A percentile compares a stretch with the other conserved stretches of the same genome.
These are phyloP conservation scores for Chromoteleia sp. DNA, from an alignment of 2,888 invertebrate genomes.

Conservation along the genomic window DNA sequence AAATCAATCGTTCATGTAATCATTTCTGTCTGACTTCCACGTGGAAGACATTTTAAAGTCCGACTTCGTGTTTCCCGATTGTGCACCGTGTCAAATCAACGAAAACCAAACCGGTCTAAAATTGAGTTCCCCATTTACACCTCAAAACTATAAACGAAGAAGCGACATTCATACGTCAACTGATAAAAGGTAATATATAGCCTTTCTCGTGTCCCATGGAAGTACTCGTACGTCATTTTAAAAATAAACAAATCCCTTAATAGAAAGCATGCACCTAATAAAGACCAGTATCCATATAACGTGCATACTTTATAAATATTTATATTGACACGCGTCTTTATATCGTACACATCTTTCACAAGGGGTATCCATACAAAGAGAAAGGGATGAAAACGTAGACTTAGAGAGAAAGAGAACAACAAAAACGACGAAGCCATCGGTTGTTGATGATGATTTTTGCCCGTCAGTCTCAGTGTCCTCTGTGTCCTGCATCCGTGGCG, in stretches of 20 bases:
- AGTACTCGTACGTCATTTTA: conserved; percentile 32
- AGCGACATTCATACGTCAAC: conserved; percentile 60
- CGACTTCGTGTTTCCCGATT: conserved; percentile 16
- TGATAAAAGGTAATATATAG: conserved; percentile 53
- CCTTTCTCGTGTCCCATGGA: conserved; percentile 55
- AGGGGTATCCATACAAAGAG: conserved; percentile 9
- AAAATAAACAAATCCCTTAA: conserved; percentile 15
- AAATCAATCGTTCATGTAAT: conserved; percentile 11
- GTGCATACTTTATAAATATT: conserved; percentile 27
- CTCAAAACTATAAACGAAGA: conserved; percentile 36
- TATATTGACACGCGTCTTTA: conserved; percentile 5
- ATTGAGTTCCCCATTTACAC: conserved; percentile 18
- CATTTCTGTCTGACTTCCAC: conserved; percentile 39
- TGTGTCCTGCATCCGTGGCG: conserved; percentile 57
- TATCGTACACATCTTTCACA: conserved; percentile 5
- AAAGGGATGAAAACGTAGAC: conserved; percentile 21
- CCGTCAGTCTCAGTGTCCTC: conserved; percentile 14
- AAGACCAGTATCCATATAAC: not conserved
- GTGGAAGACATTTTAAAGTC: conserved; percentile 46
- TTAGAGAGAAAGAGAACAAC: conserved; percentile 23
- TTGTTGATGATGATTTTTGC: conserved; percentile 9
- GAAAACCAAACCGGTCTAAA: conserved; percentile 38
- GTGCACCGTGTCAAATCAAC: conserved; percentile 47
- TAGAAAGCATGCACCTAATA: conserved; percentile 12
- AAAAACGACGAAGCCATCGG: conserved; percentile 7